These are phyloP conservation scores for Rhynchomys soricoides DNA, from an alignment of 2,113 vertebrate species.

Conservation along the genomic window DNA sequence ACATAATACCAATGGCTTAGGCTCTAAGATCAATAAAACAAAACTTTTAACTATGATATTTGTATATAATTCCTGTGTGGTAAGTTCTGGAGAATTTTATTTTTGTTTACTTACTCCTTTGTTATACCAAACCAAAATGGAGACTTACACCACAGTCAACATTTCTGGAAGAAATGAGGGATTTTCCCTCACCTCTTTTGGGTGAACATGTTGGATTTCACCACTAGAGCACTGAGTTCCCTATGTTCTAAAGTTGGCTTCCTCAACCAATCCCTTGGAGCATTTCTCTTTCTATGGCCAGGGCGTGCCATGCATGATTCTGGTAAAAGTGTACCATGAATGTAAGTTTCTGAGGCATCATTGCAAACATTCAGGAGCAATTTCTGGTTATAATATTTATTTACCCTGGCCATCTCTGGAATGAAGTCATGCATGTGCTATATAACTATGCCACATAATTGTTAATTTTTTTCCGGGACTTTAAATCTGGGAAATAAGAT, in stretches of 20 bases:
- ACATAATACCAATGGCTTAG: too few relatives aligned
- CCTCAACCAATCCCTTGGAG: constrained; percentile 51
- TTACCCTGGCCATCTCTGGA: background rate
- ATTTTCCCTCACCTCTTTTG: constrained; percentile 16
- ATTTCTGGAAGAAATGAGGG: constrained; percentile 58
- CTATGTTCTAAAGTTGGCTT: constrained; percentile 70
- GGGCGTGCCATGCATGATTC: background rate
- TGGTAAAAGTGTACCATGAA: background rate
- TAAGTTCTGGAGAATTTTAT: constrained; percentile 60
- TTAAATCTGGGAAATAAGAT: background rate
- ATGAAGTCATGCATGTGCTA: background rate
- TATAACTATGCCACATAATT: background rate
- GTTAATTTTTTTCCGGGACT: background rate
- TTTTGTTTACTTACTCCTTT: constrained; percentile 45
- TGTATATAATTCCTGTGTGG: constrained; percentile 74
- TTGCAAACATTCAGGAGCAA: background rate
- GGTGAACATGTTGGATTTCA: constrained; percentile 44
- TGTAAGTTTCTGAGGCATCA: background rate
- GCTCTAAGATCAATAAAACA: constrained; percentile 39
- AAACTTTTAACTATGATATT: constrained; percentile 81
- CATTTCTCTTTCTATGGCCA: background rate
- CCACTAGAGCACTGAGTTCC: constrained; percentile 63
- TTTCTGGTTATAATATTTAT: background rate
- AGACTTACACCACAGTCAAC: constrained; percentile 37
- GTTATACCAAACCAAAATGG: constrained; percentile 69